Evolutionary conservation across 2,113 vertebrate species (phyloP), one percentile per base, ranked within the genome.

Genomic region (Oncorhynchus masou): DNA sequence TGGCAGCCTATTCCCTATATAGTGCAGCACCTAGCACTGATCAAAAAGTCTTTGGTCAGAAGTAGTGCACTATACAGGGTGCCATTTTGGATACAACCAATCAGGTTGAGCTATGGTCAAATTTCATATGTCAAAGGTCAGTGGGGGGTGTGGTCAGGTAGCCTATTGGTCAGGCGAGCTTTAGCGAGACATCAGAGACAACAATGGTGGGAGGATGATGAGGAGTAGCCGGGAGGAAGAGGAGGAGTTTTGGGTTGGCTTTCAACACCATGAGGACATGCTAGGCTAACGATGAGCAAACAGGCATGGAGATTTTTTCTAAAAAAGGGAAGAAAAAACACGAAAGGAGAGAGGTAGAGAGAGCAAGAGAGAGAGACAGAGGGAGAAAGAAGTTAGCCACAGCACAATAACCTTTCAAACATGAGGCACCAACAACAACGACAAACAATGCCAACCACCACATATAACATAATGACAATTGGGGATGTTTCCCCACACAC

Each of bases 261-360:
- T 95, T 95, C 96, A 96, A 97, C 96, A 96, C 95, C 97, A 98
- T 97, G 96, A 96, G 96, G 96, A 98, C 97, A 98, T 98, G 97
- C 96, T 98, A 98, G 96, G 96, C 96, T 97, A 97, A 98, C 96
- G 96, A 96, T 98, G 97, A 96, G 94, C 96, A 97, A 97, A 98
- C 96, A 94, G 95, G 97, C 96, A 98, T 98, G 96, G 94, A 98
- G 97, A 97, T 88, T 45, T 97, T 96, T 93, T 96, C 97, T 96
- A 89, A 91, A 95, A 95, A 93, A 94, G 93, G 83, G 94, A 96
- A 96, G 94, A 45, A 45, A 95, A 94, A 68, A 74, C 20, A 74
- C 5, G 29, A 24, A 70, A 74, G 86, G 85, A 13, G 22, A 49
- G 49, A n/a, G 64, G 8, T 9, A 13, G 19, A 45, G 64, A 8